A percentile compares a stretch with the other conserved stretches of the same genome.
Evolutionary conservation across 1,140 invertebrate species (phyloP).

Genomic region (Temnothorax curvispinosus): DNA sequence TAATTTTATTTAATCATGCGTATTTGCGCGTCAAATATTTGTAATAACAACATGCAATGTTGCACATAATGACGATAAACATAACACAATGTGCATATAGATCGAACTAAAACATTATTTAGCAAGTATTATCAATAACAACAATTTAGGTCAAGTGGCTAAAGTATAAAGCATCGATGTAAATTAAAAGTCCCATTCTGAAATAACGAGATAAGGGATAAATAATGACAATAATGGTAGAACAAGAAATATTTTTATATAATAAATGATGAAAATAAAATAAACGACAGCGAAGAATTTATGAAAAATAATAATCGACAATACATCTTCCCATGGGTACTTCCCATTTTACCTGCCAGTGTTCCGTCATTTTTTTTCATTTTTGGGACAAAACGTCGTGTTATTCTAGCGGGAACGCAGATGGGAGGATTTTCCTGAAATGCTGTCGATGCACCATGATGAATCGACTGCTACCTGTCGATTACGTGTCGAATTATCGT

Average conservation of each 20-base stretch:
- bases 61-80: neutral
- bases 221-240: neutral
- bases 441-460: conserved; percentile 33
- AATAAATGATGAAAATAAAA: neutral
- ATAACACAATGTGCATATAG: neutral
- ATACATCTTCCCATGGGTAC: neutral
- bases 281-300: neutral
- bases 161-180: neutral
- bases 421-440: conserved; percentile 29
- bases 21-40: neutral
- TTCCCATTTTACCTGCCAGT: conserved; percentile 4
- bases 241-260: neutral
- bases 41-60: neutral
- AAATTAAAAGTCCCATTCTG: neutral
- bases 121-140: conserved; percentile 1
- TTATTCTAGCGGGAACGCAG: conserved; percentile 37
- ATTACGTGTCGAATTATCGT: conserved; percentile 51
- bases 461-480: conserved; percentile 40
- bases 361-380: conserved; percentile 6
- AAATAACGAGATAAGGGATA: neutral
- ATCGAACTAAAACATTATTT: neutral
- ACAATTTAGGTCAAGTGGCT: neutral
- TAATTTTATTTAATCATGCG: conserved; percentile 4
- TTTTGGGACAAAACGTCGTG: neutral
- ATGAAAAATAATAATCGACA: neutral